A percentile compares a stretch with the other conserved stretches of the same genome.
Evolutionary conservation across 1,140 invertebrate genomes (phyloP).

Genomic region (Muscidifurax raptorellus): DNA sequence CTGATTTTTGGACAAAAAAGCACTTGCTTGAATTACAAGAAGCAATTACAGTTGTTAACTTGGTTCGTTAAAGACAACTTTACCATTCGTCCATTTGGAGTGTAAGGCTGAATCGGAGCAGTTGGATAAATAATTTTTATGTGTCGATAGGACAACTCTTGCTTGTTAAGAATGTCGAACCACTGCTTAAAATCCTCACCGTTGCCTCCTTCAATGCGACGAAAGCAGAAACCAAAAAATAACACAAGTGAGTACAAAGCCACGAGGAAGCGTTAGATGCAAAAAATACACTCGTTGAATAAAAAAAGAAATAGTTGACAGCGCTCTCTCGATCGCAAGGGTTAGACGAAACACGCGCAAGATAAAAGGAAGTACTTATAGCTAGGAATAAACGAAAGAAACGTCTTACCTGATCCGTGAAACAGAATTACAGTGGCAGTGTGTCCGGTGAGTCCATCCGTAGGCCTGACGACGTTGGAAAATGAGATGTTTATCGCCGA

Average conservation of each 20-base stretch:
- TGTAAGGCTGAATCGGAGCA: constrained; percentile 82
- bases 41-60: background rate
- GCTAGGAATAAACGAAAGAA: background rate
- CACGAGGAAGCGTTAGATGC: background rate
- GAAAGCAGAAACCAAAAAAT: constrained; percentile 32
- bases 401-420: constrained; percentile 78
- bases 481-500: constrained; percentile 46
- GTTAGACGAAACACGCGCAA: background rate
- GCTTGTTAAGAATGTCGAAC: constrained; percentile 78
- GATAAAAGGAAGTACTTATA: background rate
- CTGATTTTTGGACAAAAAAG: no score
- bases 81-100: constrained; percentile 78
- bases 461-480: constrained; percentile 64
- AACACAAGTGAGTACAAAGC: constrained; percentile 8
- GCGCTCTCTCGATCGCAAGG: background rate
- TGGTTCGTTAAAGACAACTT: constrained; percentile 41
- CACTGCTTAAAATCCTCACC: constrained; percentile 80
- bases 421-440: constrained; percentile 79
- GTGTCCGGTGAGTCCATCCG: constrained; percentile 60
- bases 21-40: background rate
- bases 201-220: constrained; percentile 77
- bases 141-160: constrained; percentile 80
- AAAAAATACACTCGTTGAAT: background rate
- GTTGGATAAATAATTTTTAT: constrained; percentile 84
- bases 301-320: background rate